These are phyloP conservation scores for Brachirus orientalis DNA, from an alignment of 2,113 vertebrate species.

Conservation along the genomic window DNA sequence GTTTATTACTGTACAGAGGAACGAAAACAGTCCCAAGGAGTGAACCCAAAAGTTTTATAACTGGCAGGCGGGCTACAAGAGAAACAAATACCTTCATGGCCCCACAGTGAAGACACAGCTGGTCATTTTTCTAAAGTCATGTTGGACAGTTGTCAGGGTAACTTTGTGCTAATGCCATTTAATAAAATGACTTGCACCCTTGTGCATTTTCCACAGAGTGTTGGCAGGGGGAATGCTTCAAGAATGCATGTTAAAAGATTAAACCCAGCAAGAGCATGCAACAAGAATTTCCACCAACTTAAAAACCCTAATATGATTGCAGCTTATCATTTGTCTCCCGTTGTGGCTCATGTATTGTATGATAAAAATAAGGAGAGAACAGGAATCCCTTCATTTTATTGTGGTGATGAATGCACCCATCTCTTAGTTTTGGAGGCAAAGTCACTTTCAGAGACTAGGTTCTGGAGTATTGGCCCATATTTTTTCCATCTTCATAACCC, in stretches of 20 bases:
- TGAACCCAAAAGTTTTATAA: not conserved
- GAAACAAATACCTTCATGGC: constrained; percentile 11
- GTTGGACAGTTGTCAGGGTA: constrained; percentile 40
- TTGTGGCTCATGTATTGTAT: too few species aligned
- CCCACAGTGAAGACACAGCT: not conserved
- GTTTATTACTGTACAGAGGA: not conserved
- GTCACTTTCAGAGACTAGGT: not conserved
- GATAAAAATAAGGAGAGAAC: not conserved
- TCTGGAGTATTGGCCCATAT: not conserved
- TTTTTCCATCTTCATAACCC: constrained; percentile 1
- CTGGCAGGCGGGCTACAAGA: not conserved
- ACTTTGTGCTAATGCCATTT: constrained; percentile 43
- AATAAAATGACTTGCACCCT: constrained; percentile 37
- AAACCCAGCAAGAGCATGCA: constrained; percentile 26
- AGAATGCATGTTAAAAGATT: constrained; percentile 61
- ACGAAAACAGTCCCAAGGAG: not conserved
- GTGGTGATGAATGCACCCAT: too few species aligned
- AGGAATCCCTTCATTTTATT: not conserved
- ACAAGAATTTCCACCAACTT: constrained; percentile 16
- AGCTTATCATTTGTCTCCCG: not conserved
- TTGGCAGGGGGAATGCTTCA: constrained; percentile 61
- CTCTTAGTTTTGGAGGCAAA: not conserved
- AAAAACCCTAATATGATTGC: not conserved
- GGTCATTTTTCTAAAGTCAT: constrained; percentile 39
- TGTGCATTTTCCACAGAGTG: constrained; percentile 31